Percentiles rank a stretch among this genome's conserved stretches.
phyloP scores from a whole-genome alignment of 2,888 invertebrate species.

The Helicoverpa assulta region DNA sequence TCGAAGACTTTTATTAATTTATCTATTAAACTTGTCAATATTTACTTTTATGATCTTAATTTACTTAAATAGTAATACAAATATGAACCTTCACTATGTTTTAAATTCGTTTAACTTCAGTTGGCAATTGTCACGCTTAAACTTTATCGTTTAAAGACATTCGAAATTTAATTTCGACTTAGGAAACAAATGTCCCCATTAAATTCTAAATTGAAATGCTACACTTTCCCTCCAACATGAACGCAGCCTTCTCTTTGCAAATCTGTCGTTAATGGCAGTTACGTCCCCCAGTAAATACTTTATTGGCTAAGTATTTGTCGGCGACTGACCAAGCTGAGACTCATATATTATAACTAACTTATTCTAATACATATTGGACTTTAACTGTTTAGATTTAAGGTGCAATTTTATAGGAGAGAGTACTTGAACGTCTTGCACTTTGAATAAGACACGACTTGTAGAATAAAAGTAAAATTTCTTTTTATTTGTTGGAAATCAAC shows the following conservation, averaged over 20 bases:
- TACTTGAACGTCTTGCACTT: no score
- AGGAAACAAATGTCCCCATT: not conserved
- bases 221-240: not conserved
- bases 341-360: constrained; percentile 28
- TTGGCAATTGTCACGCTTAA: no score
- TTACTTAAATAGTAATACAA: no score
- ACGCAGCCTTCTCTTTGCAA: constrained; percentile 40
- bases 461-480: no score
- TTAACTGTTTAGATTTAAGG: not conserved
- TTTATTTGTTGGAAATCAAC: no score
- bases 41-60: no score
- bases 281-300: constrained; percentile 57
- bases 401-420: not conserved
- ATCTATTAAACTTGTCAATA: no score
- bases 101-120: no score
- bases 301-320: constrained; percentile 49
- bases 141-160: not conserved
- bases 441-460: no score
- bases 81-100: no score
- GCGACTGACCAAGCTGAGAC: constrained; percentile 16
- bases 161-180: not conserved
- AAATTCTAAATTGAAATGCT: not conserved
- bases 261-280: constrained; percentile 44
- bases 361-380: constrained; percentile 15
- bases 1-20: no score